Evolutionary conservation across 2,888 invertebrate species (phyloP), one percentile per base, ranked within the genome.

Genomic region (Brachycybe producta): DNA sequence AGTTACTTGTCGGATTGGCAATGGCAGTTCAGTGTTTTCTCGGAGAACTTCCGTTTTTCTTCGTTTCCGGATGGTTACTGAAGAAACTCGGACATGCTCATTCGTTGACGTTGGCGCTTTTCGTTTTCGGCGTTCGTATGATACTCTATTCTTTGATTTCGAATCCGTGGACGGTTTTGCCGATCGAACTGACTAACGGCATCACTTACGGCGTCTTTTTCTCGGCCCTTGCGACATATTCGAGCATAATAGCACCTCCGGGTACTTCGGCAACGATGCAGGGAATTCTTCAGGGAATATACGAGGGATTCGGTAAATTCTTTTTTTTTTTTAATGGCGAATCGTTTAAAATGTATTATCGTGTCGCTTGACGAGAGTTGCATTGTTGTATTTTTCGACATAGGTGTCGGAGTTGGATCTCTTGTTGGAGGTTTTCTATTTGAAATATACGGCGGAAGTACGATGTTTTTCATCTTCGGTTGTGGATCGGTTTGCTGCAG

Each of bases 81-180:
- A 84, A 87, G 68, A 85, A 81, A 65, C 79, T 86, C 57, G 82
- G 82, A 11, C 80, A 82, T 62, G 82, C 84, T 56, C 85, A 87
- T 65, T 75, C 87, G 48, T 76, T 87, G 60, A 85, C 87, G 59
- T 75, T 78, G 54, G 83, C 83, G n/a, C 82, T 87, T 64, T 79
- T 81, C 7, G 75, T 83, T 60, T 87, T 84, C 65, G 82, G 84
- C 55, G 69, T 85, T 50, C 75, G 83, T 46, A 82, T 80, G 61
- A 76, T 49, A 5, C 36, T 46, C 13, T 54, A 54, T 30, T 49
- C 52, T 1, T 40, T 45, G 21, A 15, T 51, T 15, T 4, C 13
- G 8, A 41, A 52, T 34, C 52, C 54, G 1, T 44, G 45, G 49
- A 19, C 45, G 40, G 5, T 49, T 1, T 19, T 54, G 11, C 41